These are phyloP conservation scores for Hypanus sabinus DNA, from an alignment of 2,113 vertebrate species.

Conservation along the genomic window DNA sequence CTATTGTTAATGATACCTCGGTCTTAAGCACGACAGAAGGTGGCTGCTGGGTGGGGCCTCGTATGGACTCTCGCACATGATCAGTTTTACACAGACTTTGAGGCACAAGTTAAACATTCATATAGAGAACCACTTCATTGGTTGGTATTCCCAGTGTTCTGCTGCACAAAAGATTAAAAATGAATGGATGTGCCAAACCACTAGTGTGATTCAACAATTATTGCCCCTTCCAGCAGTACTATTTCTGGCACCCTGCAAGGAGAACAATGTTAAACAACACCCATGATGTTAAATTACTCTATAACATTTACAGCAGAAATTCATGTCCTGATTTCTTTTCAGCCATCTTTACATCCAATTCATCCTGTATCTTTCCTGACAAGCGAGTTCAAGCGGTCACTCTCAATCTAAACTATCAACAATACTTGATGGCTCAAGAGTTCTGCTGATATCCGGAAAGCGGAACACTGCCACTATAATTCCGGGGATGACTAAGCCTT, in stretches of 20 bases:
- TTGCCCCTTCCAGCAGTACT: background rate
- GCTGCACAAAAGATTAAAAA: background rate
- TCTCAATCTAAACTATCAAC: background rate
- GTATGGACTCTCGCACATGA: too few relatives aligned
- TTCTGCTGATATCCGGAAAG: constrained; percentile 41
- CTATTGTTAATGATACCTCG: too few relatives aligned
- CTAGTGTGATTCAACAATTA: background rate
- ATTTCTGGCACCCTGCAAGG: background rate
- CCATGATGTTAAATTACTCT: background rate
- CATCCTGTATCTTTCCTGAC: background rate
- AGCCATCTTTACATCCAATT: background rate
- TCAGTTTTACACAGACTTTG: too few relatives aligned
- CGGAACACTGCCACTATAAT: constrained; percentile 40
- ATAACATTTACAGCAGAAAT: background rate
- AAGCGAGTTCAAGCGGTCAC: constrained; percentile 4
- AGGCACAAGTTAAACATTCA: background rate
- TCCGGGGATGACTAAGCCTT: constrained; percentile 56
- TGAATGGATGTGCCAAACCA: background rate
- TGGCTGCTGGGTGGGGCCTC: too few relatives aligned
- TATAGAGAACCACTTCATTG: background rate
- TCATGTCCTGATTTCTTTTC: background rate
- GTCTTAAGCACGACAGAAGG: too few relatives aligned
- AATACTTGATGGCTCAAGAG: constrained; percentile 38
- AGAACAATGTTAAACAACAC: background rate
- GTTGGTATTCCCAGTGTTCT: background rate